Evolutionary conservation across 2,797 vertebrate genomes (phyloP).

Genomic region (Tapera naevia): DNA sequence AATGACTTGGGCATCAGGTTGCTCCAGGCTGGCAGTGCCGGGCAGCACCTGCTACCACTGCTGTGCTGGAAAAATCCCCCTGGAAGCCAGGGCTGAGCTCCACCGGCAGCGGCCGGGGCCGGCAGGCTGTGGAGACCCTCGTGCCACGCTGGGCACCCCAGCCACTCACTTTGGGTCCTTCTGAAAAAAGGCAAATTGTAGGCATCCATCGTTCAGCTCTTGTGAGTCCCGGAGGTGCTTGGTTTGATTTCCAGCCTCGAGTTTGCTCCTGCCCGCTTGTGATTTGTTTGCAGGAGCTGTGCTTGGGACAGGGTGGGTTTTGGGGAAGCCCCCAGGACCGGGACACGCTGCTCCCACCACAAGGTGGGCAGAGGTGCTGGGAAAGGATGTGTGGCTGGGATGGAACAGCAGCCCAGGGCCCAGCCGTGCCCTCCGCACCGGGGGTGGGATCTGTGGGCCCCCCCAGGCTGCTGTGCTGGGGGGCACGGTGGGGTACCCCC

Average conservation of each 20-base stretch:
- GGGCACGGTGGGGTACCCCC: accelerated
- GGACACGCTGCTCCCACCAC: accelerated
- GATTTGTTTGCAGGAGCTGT: neutral
- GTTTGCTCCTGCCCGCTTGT: neutral
- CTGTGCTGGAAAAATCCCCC: neutral
- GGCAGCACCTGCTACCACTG: conserved; percentile 86
- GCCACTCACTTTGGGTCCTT: neutral
- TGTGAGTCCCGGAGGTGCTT: neutral
- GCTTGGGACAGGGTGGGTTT: neutral
- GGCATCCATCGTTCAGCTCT: neutral
- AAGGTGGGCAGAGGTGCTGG: accelerated
- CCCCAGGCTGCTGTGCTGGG: accelerated
- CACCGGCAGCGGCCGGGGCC: accelerated
- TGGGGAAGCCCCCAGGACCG: neutral
- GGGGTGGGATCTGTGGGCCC: neutral
- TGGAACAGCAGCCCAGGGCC: neutral
- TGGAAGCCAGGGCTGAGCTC: neutral
- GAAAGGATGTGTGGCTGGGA: accelerated
- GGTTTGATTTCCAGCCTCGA: neutral
- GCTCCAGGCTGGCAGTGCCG: conserved; percentile 73
- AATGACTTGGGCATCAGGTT: conserved; percentile 84
- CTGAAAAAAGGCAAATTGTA: neutral
- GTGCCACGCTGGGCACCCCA: accelerated
- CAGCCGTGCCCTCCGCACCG: accelerated
- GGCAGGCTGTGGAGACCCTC: neutral